A percentile compares a stretch with the other conserved stretches of the same genome.
phyloP scores from a whole-genome alignment of 1,140 invertebrate species.

The Leptonema lineaticorne region DNA sequence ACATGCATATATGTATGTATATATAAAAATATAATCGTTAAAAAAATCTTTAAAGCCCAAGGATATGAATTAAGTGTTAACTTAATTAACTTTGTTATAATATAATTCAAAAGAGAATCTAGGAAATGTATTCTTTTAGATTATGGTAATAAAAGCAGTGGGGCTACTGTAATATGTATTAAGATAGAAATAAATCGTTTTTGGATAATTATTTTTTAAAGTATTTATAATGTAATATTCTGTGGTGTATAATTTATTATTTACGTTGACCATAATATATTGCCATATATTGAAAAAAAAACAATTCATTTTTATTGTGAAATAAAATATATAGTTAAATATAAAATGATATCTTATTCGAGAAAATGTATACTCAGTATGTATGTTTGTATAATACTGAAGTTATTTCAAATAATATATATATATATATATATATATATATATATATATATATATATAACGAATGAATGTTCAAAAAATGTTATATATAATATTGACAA shows the following conservation, averaged over 20 bases:
- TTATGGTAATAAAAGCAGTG: not conserved
- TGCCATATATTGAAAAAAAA: not conserved
- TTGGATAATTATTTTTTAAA: constrained; percentile 23
- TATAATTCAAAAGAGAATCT: constrained; percentile 9
- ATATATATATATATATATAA: no score
- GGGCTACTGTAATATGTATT: constrained; percentile 4
- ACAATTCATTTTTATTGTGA: not conserved
- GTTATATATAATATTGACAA: no score
- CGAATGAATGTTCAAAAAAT: no score
- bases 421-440: no score
- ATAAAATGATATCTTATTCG: no score
- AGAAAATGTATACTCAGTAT: no score
- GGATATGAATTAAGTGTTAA: not conserved
- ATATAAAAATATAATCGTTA: constrained; percentile 35
- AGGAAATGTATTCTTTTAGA: constrained; percentile 7
- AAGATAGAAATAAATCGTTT: constrained; percentile 7
- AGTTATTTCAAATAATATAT: no score
- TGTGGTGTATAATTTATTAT: constrained; percentile 2
- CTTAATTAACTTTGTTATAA: constrained; percentile 16
- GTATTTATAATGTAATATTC: constrained; percentile 19
- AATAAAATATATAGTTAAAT: no score
- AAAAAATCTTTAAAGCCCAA: constrained; percentile 21
- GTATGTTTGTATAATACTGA: no score
- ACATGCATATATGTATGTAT: constrained; percentile 29
- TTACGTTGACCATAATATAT: constrained; percentile 2